A percentile compares a stretch with the other conserved stretches of the same genome.
Evolutionary conservation across 2,888 invertebrate species (phyloP).

Genomic region (Pseudococcus longispinus): DNA sequence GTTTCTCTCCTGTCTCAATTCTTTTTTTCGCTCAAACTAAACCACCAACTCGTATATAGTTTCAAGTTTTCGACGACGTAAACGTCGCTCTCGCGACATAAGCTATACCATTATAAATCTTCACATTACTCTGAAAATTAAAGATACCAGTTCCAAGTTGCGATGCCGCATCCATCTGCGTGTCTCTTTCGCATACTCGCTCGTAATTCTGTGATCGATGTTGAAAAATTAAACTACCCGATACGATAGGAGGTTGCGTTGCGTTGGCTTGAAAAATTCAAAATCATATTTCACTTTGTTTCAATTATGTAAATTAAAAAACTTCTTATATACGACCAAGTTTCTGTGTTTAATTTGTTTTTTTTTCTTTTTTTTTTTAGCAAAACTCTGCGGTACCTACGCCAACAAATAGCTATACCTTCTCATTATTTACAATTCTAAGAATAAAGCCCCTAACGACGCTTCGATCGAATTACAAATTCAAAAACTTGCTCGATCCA

Average conservation of each 20-base stretch:
- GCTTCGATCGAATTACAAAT: too few species aligned
- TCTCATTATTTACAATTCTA: too few species aligned
- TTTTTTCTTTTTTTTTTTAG: too few species aligned
- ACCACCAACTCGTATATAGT: neutral
- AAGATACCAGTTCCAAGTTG: neutral
- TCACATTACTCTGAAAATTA: neutral
- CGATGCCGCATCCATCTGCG: neutral
- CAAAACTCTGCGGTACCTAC: too few species aligned
- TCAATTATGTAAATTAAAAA: constrained; percentile 5
- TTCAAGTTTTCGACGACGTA: neutral
- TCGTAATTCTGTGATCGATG: neutral
- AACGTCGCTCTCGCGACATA: neutral
- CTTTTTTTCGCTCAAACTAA: neutral
- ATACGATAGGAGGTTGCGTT: neutral
- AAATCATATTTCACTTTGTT: neutral
- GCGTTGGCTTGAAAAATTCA: neutral
- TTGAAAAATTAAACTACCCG: neutral
- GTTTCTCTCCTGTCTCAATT: neutral
- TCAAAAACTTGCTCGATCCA: too few species aligned
- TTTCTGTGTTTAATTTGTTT: neutral
- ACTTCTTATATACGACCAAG: neutral
- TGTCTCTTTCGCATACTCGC: neutral
- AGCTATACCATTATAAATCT: neutral
- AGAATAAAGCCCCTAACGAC: too few species aligned
- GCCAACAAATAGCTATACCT: too few species aligned